Base-by-base conservation (phyloP, 2,888 invertebrate species). In the Craniophora ligustri region DNA sequence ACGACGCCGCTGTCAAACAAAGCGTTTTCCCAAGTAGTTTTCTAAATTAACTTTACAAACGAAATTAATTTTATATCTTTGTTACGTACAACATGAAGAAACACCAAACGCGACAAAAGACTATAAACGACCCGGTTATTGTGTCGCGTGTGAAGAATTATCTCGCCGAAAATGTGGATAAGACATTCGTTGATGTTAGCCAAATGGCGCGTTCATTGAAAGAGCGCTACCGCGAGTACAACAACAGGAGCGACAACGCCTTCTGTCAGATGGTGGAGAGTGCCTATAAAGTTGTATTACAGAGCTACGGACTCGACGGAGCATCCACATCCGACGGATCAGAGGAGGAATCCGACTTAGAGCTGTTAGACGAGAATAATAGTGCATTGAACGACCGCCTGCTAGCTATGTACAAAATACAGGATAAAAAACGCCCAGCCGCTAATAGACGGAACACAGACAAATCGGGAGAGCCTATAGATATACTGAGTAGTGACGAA, bases 191-290 rank as follows among this genome's bases (percentile, higher is more conserved):
- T 67, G 97, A 98, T 94, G 96, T 97, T 53, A 95, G 96, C 81
- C 95, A 96, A 80, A 97, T 98, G 97, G 96, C 97, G 73, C 96
- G 96, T 84, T 95, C 95, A 73, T 94, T 98, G 45, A 96, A 97
- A 90, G 95, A 94, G 75, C 95, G 95, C 73, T 92, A 92, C 77
- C 91, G 95, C 48, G 98, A 98, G 79, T 98, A 98, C 91, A 94
- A 95, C 53, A 95, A 96, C 77, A 96, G 97, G 78, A 98, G 98
- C 89, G 95, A 96, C 58, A 95, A 94, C 50, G 96, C 96, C n/a
- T 98, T 98, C 85, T 95, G 96, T 79, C 94, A 95, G 51, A 92
- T 96, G 82, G 97, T 98, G n/a, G 96, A 96, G 79, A 95, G 84
- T 88, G 97, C 97, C 0, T 97, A 97, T 82, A 95, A 96, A 72